Percentiles rank a stretch among this genome's conserved stretches.
Conservation (phyloP, 2,888 invertebrate genomes). For the Morpho helenor region DNA sequence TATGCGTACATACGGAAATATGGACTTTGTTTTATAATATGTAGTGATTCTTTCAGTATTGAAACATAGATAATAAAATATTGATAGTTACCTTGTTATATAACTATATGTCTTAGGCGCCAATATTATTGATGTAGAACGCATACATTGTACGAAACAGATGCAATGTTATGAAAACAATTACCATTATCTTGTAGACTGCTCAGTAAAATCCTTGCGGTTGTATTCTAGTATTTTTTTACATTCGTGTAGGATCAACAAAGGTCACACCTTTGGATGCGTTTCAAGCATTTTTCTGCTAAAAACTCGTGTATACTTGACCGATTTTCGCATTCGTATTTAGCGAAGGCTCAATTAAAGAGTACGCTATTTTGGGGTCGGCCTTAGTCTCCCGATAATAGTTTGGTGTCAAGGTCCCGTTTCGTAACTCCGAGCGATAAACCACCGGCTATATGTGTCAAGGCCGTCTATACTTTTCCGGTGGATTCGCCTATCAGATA, state of each 20-base stretch:
- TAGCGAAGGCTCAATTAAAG: slow-evolving; percentile 59
- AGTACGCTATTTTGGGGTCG: slow-evolving; percentile 62
- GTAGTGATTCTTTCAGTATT: no score
- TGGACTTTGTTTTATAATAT: no score
- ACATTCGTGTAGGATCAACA: slow-evolving; percentile 18
- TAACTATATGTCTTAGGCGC: slow-evolving; percentile 41
- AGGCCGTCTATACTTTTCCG: slow-evolving; percentile 56
- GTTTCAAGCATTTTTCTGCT: slow-evolving; percentile 48
- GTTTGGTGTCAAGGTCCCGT: slow-evolving; percentile 72
- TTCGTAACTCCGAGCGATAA: slow-evolving; percentile 56
- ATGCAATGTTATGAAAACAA: slow-evolving; percentile 59
- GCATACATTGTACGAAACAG: slow-evolving; percentile 44
- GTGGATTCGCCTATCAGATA: slow-evolving; percentile 37
- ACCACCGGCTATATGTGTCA: slow-evolving; percentile 56
- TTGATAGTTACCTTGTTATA: neutral
- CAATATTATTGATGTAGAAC: slow-evolving; percentile 43
- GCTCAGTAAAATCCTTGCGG: slow-evolving; percentile 12
- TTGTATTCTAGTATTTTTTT: slow-evolving; percentile 12
- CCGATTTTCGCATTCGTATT: slow-evolving; percentile 60
- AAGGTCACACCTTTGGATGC: slow-evolving; percentile 50
- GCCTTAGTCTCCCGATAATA: slow-evolving; percentile 70
- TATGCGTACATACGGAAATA: no score
- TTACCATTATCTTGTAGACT: slow-evolving; percentile 32
- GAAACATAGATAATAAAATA: no score
- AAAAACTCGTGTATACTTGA: slow-evolving; percentile 57